A percentile compares a stretch with the other conserved stretches of the same genome.
Conservation (phyloP, 1,140 invertebrate species). For the Pogonomyrmex barbatus region DNA sequence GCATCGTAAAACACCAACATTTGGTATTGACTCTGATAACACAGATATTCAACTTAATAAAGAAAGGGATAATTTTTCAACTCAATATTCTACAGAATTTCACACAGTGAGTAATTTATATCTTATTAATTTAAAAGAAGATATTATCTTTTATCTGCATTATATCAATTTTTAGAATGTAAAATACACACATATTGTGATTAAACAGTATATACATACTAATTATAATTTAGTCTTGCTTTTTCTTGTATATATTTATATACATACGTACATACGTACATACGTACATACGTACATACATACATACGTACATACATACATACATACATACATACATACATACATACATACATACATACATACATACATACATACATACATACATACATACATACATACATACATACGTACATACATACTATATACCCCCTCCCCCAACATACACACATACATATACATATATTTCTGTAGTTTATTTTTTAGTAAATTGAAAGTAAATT, state of each 20-base stretch:
- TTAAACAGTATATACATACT: not conserved
- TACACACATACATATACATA: not conserved
- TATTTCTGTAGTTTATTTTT: not conserved
- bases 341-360: too few relatives aligned
- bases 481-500: not conserved
- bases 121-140: not conserved
- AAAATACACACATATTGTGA: not conserved
- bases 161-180: not conserved
- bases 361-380: too few relatives aligned
- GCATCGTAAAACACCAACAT: conserved; percentile 57
- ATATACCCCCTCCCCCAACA: too few relatives aligned
- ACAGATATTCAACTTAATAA: conserved; percentile 60
- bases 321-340: too few relatives aligned
- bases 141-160: not conserved
- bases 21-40: conserved; percentile 24
- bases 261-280: not conserved
- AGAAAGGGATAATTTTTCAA: conserved; percentile 44
- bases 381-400: too few relatives aligned
- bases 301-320: too few relatives aligned
- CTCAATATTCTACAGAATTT: conserved; percentile 54
- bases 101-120: conserved; percentile 50
- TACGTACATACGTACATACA: too few relatives aligned
- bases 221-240: too few relatives aligned
- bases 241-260: not conserved
- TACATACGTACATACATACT: too few relatives aligned